These are phyloP conservation scores for Eilema caniola DNA, from an alignment of 2,888 invertebrate species.

Conservation along the genomic window DNA sequence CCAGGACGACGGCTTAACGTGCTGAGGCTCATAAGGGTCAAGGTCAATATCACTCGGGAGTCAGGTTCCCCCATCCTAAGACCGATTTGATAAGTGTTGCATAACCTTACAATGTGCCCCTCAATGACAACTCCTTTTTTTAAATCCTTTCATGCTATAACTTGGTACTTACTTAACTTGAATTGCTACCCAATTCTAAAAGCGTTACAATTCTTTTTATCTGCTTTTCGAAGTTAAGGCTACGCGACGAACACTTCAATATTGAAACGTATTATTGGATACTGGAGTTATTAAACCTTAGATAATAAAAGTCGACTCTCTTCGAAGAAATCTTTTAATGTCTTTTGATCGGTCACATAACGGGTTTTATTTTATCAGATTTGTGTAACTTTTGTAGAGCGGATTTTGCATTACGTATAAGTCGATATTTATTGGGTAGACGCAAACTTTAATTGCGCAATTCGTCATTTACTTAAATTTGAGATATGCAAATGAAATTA, in stretches of 20 bases:
- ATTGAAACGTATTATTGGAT: not conserved
- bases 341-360: slow-evolving; percentile 13
- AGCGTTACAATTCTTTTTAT: slow-evolving; percentile 10
- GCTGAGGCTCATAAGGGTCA: no score
- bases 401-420: slow-evolving; percentile 14
- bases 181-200: not conserved
- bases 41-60: no score
- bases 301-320: slow-evolving; percentile 3
- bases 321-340: slow-evolving; percentile 3
- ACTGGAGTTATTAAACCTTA: slow-evolving; percentile 16
- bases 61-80: no score
- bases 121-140: no score
- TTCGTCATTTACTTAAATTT: not conserved
- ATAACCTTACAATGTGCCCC: no score
- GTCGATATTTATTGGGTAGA: not conserved
- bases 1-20: no score
- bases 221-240: not conserved
- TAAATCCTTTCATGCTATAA: no score
- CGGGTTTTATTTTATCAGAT: slow-evolving; percentile 8
- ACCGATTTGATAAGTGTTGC: no score
- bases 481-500: not conserved
- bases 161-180: not conserved
- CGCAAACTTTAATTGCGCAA: not conserved
- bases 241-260: not conserved
- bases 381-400: slow-evolving; percentile 10